Evolutionary conservation across 1,140 invertebrate genomes (phyloP), one percentile per base, ranked within the genome.

Genomic region (Heliothis virescens): DNA sequence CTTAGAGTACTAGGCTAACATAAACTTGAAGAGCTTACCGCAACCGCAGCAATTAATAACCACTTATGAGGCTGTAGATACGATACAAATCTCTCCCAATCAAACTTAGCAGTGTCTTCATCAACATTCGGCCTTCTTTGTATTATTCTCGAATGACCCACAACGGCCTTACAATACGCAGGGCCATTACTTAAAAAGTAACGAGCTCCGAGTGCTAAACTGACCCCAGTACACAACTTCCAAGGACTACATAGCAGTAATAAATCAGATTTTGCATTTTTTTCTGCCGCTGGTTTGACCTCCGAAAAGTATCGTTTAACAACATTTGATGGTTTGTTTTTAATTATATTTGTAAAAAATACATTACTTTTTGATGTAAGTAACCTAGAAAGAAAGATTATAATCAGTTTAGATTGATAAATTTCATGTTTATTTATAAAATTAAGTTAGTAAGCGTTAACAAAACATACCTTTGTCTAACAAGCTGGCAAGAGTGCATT

Each of bases 61-160:
- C 89, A 92, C 82, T 89, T 92, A 73, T 94, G 91, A 4, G 93
- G 92, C 62, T 86, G 69, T 3, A 94, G 81, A 81, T 94, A 94
- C 34, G 85, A 82, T 15, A 90, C 87, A 52, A 94, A 89, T 62
- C 82, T 91, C 34, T 86, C 87, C 93, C 93, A 94, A 76, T 94
- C 93, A 89, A 94, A 94, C 76, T 94, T 93, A 11, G 88, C 85
- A 86, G 85, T 94, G 48, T 94, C 93, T 50, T 94, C 88, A 57
- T 88, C 63, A 12, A 92, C n/a, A 76, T 93, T 93, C 16, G 87
- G 86, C 67, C 91, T 86, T 16, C 91, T 86, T 57, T 94, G 93
- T 69, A 94, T 87, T 47, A 89, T 72, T 55, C 93, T 87, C 10
- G 89, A 86, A 52, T 81, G 83, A 2, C 79, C 82, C 29, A 76